A percentile compares a stretch with the other conserved stretches of the same genome.
These are phyloP conservation scores for Drosophila virilis DNA, from an alignment of 1,140 invertebrate genomes.

Conservation along the genomic window DNA sequence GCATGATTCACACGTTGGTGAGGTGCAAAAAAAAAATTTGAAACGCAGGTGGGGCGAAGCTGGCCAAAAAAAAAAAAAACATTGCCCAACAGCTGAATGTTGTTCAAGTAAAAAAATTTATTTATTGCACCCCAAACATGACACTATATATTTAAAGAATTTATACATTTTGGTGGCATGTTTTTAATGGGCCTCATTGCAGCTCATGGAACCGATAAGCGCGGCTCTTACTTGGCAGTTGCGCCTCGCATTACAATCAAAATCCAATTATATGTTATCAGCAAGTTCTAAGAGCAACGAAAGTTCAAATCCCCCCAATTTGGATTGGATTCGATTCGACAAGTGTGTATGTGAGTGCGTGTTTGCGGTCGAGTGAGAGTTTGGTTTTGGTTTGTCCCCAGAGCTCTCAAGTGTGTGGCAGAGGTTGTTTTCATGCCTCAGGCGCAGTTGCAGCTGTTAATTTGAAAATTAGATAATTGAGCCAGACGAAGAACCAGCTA, in stretches of 20 bases:
- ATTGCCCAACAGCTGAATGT: conserved; percentile 39
- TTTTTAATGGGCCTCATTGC: conserved; percentile 5
- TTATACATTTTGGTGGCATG: conserved; percentile 15
- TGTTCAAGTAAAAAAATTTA: conserved; percentile 17
- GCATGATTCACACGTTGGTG: conserved; percentile 64
- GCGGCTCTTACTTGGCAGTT: conserved; percentile 39
- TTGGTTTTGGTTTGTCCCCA: not conserved
- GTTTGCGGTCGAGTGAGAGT: conserved; percentile 2
- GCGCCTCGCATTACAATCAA: conserved; percentile 63
- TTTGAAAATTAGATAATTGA: conserved; percentile 75
- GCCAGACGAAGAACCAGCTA: conserved; percentile 7
- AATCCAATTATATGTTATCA: conserved; percentile 72
- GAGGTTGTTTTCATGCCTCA: conserved; percentile 28
- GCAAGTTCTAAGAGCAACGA: conserved; percentile 40
- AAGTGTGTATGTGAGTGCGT: conserved; percentile 3
- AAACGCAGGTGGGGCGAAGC: conserved; percentile 51
- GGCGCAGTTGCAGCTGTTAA: conserved; percentile 69
- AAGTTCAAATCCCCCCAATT: conserved; percentile 28
- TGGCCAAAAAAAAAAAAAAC: conserved; percentile 13
- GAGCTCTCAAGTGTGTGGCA: not conserved
- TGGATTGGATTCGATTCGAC: conserved; percentile 12
- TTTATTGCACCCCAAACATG: not conserved
- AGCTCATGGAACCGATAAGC: conserved; percentile 44
- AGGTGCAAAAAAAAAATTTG: conserved; percentile 61
- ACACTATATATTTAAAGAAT: conserved; percentile 10